Evolutionary conservation across 2,888 invertebrate species (phyloP).

Genomic region (Diabrotica balteata): DNA sequence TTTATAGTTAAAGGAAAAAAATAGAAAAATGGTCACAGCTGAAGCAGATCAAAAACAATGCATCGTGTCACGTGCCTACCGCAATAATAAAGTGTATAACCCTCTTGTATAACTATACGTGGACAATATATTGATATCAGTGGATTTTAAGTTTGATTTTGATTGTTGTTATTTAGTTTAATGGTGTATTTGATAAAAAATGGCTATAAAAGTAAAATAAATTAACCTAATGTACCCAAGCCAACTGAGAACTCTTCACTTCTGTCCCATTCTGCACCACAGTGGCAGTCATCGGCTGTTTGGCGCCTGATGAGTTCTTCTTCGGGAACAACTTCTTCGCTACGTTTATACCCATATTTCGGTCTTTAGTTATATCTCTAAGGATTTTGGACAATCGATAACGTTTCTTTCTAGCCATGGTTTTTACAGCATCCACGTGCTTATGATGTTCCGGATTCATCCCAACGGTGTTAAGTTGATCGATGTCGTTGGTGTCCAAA

Average conservation of each 20-base stretch:
- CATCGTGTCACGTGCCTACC: no score
- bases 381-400: conserved; percentile 54
- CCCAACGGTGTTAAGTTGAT: conserved; percentile 63
- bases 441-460: conserved; percentile 73
- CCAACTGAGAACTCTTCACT: neutral
- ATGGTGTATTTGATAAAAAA: no score
- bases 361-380: conserved; percentile 52
- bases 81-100: no score
- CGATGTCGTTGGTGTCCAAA: conserved; percentile 57
- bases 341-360: conserved; percentile 55
- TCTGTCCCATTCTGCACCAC: neutral
- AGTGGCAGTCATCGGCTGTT: neutral
- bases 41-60: no score
- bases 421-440: conserved; percentile 61
- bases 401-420: conserved; percentile 46
- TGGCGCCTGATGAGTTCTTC: neutral
- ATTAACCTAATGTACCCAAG: neutral
- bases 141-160: no score
- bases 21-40: no score
- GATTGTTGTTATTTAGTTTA: no score
- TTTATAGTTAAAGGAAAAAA: no score
- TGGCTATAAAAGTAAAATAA: no score
- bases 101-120: no score
- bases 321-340: conserved; percentile 51
- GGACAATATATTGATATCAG: no score